Base-by-base conservation (phyloP, 2,797 vertebrate genomes). In the Myioborus melanocephalus region DNA sequence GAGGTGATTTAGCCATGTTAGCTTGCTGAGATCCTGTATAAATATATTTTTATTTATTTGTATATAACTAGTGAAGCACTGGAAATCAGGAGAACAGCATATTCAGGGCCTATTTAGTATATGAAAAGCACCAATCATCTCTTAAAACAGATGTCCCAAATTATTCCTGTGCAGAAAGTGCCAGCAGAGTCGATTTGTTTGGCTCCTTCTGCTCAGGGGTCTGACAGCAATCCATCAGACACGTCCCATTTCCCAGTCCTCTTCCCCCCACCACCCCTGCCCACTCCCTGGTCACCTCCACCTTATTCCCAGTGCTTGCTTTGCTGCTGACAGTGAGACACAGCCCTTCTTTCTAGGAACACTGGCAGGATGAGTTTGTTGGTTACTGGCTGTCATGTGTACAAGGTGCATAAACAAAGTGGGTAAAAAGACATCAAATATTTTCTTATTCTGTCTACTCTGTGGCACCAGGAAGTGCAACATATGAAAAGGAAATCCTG, bases 301-400 rank as follows among this genome's bases (percentile, higher is more conserved):
- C 23, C 18, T 82, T 9, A 59, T 39, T 89, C 75, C 75, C 53
- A 80, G 75, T 2, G 18, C 37, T 50, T 9, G 27, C 15, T 80
- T 73, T 49, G 52, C 63, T 63, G 56, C 56, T 83, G 60, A 24
- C n/a, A 59, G 30, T 0, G 4, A 28, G 52, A 35, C 27, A 43
- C 1, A 39, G 22, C n/a, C 21, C 64, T 39, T 89, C 75, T 28
- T 35, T 52, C 16, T 27, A 50, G 46, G 23, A 49, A 43, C 35
- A 10, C 10, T 50, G 39, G 41, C 44, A 63, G 47, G 49, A 68
- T 0, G 3, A 24, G 9, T 84, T 32, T 20, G 43, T 14, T 68
- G 24, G 37, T 39, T 41, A 22, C 34, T 10, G 28, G 23, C 23
- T 71, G 26, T n/a, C 0, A 0, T 2, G 26, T 4, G 6, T 34